These are phyloP conservation scores for Ricordea florida DNA, from an alignment of 92 coral and sea anemone species.

Conservation along the genomic window DNA sequence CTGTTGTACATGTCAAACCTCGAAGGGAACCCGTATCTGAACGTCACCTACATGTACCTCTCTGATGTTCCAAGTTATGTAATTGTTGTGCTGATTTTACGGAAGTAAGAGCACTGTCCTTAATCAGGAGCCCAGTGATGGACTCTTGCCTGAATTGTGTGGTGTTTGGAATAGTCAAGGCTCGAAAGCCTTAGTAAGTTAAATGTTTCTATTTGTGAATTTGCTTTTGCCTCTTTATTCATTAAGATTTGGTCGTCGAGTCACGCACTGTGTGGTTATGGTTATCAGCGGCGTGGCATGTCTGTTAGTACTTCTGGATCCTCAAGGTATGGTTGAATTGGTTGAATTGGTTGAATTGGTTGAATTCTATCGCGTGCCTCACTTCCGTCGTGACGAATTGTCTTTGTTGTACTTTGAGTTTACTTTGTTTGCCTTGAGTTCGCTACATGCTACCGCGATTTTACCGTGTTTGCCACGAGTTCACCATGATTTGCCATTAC, in stretches of 20 bases:
- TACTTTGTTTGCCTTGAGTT: too few relatives aligned
- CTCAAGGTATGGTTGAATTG: not conserved
- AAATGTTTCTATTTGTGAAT: not conserved
- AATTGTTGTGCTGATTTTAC: not conserved
- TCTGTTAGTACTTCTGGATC: constrained; percentile 29
- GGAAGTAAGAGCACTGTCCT: not conserved
- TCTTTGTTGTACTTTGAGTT: too few relatives aligned
- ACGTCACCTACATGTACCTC: constrained; percentile 22
- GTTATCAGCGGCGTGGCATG: constrained; percentile 44
- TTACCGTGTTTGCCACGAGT: too few relatives aligned
- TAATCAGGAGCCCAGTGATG: too few relatives aligned
- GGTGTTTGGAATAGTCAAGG: not conserved
- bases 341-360: not conserved
- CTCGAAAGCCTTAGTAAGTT: too few relatives aligned
- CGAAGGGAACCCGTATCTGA: constrained; percentile 48
- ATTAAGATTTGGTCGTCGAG: constrained; percentile 47
- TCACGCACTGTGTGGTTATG: constrained; percentile 22
- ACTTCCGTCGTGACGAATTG: too few relatives aligned
- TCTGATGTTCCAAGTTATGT: not conserved
- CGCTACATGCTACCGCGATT: too few relatives aligned
- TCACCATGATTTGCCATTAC: too few relatives aligned
- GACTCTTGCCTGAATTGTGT: not conserved
- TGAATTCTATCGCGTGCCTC: not conserved
- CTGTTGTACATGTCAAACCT: constrained; percentile 31
- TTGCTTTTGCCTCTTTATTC: too few relatives aligned